Evolutionary conservation across 2,113 vertebrate genomes (phyloP).

Genomic region (Thamnophis sirtalis): DNA sequence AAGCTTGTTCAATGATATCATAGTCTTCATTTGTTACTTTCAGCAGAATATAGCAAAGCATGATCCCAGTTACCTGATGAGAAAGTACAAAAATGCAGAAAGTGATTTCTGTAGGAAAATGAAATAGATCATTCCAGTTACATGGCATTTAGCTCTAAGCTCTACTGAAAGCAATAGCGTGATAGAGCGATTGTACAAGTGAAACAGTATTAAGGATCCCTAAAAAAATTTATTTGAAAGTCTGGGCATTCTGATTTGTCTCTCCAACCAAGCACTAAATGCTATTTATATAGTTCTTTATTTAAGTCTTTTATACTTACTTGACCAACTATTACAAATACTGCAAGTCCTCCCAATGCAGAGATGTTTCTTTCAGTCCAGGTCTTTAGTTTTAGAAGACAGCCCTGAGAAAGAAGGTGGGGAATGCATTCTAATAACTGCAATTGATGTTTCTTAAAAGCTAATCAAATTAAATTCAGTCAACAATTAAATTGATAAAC

Average conservation of each 20-base stretch:
- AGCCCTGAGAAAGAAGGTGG: slow-evolving; percentile 6
- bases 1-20: background rate
- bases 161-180: background rate
- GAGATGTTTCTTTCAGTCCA: slow-evolving; percentile 26
- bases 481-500: background rate
- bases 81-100: background rate
- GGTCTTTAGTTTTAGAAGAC: slow-evolving; percentile 13
- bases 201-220: background rate
- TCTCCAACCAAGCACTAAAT: background rate
- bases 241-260: background rate
- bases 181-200: background rate
- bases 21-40: slow-evolving; percentile 25
- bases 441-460: background rate
- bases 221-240: background rate
- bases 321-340: slow-evolving; percentile 23
- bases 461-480: background rate
- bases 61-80: slow-evolving; percentile 4
- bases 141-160: background rate
- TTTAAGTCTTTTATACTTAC: background rate
- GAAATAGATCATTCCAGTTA: background rate
- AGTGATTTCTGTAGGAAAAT: background rate
- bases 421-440: background rate
- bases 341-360: slow-evolving; percentile 5
- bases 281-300: background rate
- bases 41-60: slow-evolving; percentile 20